phyloP scores from a whole-genome alignment of 2,888 invertebrate species.

The Ligdia adustata region DNA sequence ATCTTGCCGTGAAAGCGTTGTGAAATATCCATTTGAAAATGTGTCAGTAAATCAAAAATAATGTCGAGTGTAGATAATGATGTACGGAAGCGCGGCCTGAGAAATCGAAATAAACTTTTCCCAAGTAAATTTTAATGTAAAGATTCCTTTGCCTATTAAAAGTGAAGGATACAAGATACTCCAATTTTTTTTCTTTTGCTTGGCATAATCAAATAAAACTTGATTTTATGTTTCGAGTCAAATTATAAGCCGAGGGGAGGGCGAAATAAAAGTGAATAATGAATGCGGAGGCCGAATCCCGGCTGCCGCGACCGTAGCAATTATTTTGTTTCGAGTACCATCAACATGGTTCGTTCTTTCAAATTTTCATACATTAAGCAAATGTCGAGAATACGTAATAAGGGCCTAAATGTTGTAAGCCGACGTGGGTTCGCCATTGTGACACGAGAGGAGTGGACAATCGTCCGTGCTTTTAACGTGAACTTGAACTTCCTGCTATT shows the following conservation, averaged over 20 bases:
- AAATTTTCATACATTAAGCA: slow-evolving; percentile 83
- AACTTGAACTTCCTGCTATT: slow-evolving; percentile 20
- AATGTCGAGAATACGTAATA: slow-evolving; percentile 82
- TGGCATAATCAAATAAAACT: slow-evolving; percentile 81
- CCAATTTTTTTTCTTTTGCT: slow-evolving; percentile 67
- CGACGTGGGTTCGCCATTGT: slow-evolving; percentile 63
- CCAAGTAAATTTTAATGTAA: slow-evolving; percentile 57
- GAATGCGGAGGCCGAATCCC: slow-evolving; percentile 79
- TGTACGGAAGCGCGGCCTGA: slow-evolving; percentile 31
- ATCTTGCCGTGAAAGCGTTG: slow-evolving; percentile 5
- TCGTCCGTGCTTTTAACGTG: slow-evolving; percentile 34
- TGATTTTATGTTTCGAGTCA: slow-evolving; percentile 83
- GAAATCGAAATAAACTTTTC: slow-evolving; percentile 54
- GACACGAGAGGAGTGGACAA: slow-evolving; percentile 61
- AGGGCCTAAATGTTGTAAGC: slow-evolving; percentile 77
- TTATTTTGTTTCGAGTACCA: slow-evolving; percentile 83
- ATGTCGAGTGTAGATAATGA: slow-evolving; percentile 23
- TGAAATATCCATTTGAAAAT: slow-evolving; percentile 20
- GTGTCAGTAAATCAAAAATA: slow-evolving; percentile 20
- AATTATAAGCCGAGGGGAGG: slow-evolving; percentile 81
- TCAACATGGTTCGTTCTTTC: slow-evolving; percentile 82
- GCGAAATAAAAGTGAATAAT: slow-evolving; percentile 83
- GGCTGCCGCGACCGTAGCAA: slow-evolving; percentile 81
- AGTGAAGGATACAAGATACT: slow-evolving; percentile 72
- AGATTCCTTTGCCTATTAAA: slow-evolving; percentile 67